phyloP scores from a whole-genome alignment of 2,888 invertebrate genomes.

The Sycophila texana region DNA sequence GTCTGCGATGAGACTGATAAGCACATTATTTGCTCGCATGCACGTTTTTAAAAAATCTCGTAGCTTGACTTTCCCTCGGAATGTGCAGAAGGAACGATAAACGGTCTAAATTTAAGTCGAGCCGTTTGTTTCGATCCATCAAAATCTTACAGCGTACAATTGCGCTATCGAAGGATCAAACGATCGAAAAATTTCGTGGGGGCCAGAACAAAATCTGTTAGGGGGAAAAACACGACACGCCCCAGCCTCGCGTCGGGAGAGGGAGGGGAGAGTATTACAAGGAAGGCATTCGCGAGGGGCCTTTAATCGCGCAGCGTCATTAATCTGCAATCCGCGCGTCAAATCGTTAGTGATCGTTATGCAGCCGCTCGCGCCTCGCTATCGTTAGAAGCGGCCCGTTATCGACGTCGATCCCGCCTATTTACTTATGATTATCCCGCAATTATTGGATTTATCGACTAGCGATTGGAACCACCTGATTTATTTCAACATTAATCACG shows the following conservation, averaged over 20 bases:
- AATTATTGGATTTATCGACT: slow-evolving; percentile 75
- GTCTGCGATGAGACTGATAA: too few species aligned
- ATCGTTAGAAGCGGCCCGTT: slow-evolving; percentile 60
- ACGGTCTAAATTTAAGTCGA: too few species aligned
- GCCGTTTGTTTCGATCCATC: too few species aligned
- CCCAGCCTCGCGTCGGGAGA: background rate
- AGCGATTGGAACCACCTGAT: slow-evolving; percentile 72
- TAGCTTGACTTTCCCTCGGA: too few species aligned
- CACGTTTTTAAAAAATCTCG: too few species aligned
- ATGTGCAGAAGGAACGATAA: too few species aligned
- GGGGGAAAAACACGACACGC: slow-evolving; percentile 25
- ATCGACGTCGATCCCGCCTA: slow-evolving; percentile 66
- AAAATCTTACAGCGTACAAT: too few species aligned
- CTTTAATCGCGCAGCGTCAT: slow-evolving; percentile 51
- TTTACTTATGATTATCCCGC: slow-evolving; percentile 75
- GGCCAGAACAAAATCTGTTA: slow-evolving; percentile 1
- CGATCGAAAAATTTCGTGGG: background rate
- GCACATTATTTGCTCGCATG: too few species aligned
- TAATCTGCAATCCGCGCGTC: slow-evolving; percentile 47
- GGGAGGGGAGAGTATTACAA: slow-evolving; percentile 19
- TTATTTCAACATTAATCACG: slow-evolving; percentile 76
- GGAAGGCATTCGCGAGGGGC: slow-evolving; percentile 14
- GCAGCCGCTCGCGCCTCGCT: slow-evolving; percentile 1
- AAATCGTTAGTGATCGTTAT: slow-evolving; percentile 50
- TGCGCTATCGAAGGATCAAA: too few species aligned